Base-by-base conservation (phyloP, 1,140 invertebrate genomes). In the Zaprionus gabonicus region DNA sequence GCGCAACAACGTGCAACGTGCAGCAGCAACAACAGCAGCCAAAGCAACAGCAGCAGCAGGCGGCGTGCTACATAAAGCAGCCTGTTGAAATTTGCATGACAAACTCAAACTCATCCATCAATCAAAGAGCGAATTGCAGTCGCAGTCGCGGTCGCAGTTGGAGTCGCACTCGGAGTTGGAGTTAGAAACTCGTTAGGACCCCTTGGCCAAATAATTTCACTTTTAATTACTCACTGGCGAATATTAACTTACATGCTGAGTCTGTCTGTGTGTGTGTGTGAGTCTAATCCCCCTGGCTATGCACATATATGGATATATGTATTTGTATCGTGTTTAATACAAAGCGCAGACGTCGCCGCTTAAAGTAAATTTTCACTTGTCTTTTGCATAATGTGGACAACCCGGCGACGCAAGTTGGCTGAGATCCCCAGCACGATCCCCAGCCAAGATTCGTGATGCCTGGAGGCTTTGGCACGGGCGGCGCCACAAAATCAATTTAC, bases 101-200 rank as follows among this genome's bases (percentile, higher is more conserved):
- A 88, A 88, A 88, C 84, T 90, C 84, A 88, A 90, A 88, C 84
- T 85, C 84, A 88, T 85, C 85, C 85, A 88, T 88, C 85, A 88
- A 88, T 88, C 84, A 88, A 17, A 71, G 70, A 81, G 56, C 71
- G 72, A 57, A 78, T 76, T 81, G 67, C 82, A 85, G 69, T 76
- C 68, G 41, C n/a, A 80, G 64, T 65, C 38, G 49, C 6, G 46
- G 58, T 36, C 34, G 62, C 31, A 64, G 63, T 60, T 67, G 67
- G 55, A 76, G 34, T 58, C 15, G 28, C 27, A 71, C 60, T 76
- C 56, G 65, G 44, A 63, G 73, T 49, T 28, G 77, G 27, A 58
- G 67, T 60, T 67, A 81, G 49, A 76, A 88, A 84, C 81, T 83
- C 78, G 85, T 84, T 85, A 84, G 76, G 75, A 76, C 70, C 78